Base-by-base conservation (phyloP, 2,888 invertebrate genomes). In the Drosophila basisetae region DNA sequence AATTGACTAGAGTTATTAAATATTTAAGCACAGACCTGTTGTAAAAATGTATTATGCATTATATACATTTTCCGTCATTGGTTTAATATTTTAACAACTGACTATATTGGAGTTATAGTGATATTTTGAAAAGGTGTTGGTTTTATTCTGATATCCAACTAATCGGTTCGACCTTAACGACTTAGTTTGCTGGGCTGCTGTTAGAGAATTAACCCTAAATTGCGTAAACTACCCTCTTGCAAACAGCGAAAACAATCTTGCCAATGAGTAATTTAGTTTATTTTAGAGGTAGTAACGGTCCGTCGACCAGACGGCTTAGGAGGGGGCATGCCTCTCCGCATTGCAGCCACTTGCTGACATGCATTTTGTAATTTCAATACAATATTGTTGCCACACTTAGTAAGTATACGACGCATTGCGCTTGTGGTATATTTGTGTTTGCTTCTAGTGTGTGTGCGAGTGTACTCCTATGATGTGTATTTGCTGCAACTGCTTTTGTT, bases 311-410 rank as follows among this genome's bases (percentile, higher is more conserved):
- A 84, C 82, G 49, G 49, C 66, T 84, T 66, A 58, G 52, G 35
- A 22, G 39, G 31, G 10, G 16, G 16, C 50, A 25, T 47, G 52
- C 35, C 52, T 1, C 28, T 33, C 28, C 63, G 13, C 58, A 41
- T 28, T 61, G 55, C 25, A 31, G 22, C 30, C 54, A 58, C 37
- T 67, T 67, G 55, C 69, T 73, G 54, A 55, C 69, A 72, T 64
- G 82, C 78, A 78, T 84, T 78, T 84, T 78, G 78, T 78, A 87
- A 79, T 85, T 88, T 85, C 80, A 80, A 88, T 85, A 85, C 85
- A 85, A 88, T 80, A 78, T 89, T 75, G 76, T 77, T 77, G 71
- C 60, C 62, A 49, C 73, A 73, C 74, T n/a, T 62, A 68, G 70
- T 73, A 84, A 68, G 80, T 79, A 79, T 76, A 70, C 88, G 83